Evolutionary conservation across 2,888 invertebrate genomes (phyloP), one percentile per base, ranked within the genome.

Genomic region (Hemithea aestivaria): DNA sequence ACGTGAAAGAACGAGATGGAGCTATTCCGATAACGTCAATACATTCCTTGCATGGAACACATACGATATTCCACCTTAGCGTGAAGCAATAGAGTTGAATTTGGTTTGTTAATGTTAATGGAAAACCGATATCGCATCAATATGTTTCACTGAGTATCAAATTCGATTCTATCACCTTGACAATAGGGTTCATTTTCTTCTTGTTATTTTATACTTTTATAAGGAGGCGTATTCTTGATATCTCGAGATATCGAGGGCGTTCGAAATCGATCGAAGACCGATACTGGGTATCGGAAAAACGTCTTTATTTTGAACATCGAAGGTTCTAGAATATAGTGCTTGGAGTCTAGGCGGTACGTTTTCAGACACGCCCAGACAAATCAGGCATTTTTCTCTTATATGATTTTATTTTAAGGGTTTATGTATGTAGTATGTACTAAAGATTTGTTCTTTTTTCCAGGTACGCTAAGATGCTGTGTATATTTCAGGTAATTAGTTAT

Each of bases 51-150:
- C 59, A 48, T 49, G 46, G 23, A 26, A 35, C 66, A 66, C 80
- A 76, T 49, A 62, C 71, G 66, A 82, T 51, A 62, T 49, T 45
- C 41, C 44, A 57, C 68, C 59, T 54, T 79, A 1, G 0, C 1
- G 1, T 0, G 7, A 0, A 23, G 1, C 10, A 22, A 51, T 62
- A 81, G 38, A 61, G 79, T 61, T 47, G 58, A 69, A 28, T 58
- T 66, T 77, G 49, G 54, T 45, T 48, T 51, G 60, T 23, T 41
- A 8, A 31, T 23, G 29, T 57, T 84, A 87, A 87, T 87, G 87
- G 87, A 87, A 85, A 87, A 87, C 87, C 87, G 79, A 87, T 87
- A 87, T 64, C 74, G 71, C 87, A 84, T 87, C 85, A 87, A 87
- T 87, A 87, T 77, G 77, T 85, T 85, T 81, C 63, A 62, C 62